Conservation (phyloP, 2,113 vertebrate species). For the Casuarius casuarius region DNA sequence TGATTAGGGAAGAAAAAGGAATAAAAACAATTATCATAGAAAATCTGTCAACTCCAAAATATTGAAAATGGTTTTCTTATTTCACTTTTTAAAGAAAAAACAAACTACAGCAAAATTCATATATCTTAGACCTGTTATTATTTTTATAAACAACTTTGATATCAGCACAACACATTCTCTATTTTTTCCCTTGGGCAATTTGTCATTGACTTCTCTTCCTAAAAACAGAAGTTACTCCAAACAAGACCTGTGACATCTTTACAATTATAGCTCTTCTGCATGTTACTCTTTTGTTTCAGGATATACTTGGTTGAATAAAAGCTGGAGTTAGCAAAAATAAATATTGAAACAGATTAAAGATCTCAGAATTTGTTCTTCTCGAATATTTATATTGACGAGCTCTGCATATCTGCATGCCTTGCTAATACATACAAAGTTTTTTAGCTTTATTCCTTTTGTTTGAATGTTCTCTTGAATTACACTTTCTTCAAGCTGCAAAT, state of each 20-base stretch:
- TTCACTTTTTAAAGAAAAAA: not conserved
- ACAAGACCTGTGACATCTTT: not conserved
- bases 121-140: not conserved
- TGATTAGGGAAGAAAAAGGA: not conserved
- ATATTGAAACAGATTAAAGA: constrained; percentile 1
- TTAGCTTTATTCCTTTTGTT: not conserved
- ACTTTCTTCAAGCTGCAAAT: not conserved
- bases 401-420: not conserved
- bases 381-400: not conserved
- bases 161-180: not conserved
- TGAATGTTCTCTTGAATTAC: not conserved
- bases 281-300: not conserved
- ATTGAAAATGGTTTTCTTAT: not conserved
- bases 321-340: not conserved
- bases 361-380: not conserved
- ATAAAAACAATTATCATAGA: not conserved
- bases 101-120: not conserved
- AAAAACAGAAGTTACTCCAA: not conserved
- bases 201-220: not conserved
- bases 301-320: not conserved
- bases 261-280: not conserved
- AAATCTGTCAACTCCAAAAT: not conserved
- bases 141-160: not conserved
- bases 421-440: rapidly evolving
- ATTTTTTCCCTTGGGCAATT: not conserved